Evolutionary conservation across 2,888 invertebrate genomes (phyloP).

Genomic region (Polyommatus icarus): DNA sequence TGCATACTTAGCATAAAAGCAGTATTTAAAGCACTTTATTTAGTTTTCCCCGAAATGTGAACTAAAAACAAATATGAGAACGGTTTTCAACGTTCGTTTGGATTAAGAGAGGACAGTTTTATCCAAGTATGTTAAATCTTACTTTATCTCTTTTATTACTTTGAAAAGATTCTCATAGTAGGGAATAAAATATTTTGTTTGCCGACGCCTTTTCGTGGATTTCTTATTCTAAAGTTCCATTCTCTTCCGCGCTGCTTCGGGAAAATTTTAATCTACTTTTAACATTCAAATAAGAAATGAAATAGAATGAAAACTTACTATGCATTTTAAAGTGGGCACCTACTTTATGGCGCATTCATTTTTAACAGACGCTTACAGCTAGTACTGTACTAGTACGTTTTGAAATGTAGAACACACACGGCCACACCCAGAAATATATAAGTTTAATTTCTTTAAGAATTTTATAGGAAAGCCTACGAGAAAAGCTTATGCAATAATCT

Average conservation of each 20-base stretch:
- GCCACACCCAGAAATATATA: too few species aligned
- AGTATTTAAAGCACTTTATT: background rate
- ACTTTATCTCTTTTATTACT: constrained; percentile 20
- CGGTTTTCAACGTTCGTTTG: background rate
- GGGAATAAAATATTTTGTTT: constrained; percentile 24
- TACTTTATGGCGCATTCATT: background rate
- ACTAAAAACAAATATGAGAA: background rate
- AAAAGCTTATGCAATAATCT: too few species aligned
- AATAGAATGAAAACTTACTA: constrained; percentile 11
- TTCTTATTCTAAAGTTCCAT: constrained; percentile 24
- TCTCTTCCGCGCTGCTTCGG: background rate
- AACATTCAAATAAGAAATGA: constrained; percentile 29
- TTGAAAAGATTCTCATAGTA: constrained; percentile 5
- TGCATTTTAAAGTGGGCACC: constrained; percentile 23
- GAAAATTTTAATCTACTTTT: constrained; percentile 23
- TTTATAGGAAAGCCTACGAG: too few species aligned
- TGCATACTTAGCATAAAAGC: background rate
- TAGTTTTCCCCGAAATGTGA: background rate
- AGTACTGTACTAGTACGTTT: background rate
- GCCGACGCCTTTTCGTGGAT: constrained; percentile 8
- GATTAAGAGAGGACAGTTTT: constrained; percentile 5
- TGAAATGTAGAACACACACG: background rate
- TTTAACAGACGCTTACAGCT: background rate
- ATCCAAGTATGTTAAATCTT: background rate
- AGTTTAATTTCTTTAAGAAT: too few species aligned